phyloP scores from a whole-genome alignment of 2,113 vertebrate species.

The Carollia perspicillata region DNA sequence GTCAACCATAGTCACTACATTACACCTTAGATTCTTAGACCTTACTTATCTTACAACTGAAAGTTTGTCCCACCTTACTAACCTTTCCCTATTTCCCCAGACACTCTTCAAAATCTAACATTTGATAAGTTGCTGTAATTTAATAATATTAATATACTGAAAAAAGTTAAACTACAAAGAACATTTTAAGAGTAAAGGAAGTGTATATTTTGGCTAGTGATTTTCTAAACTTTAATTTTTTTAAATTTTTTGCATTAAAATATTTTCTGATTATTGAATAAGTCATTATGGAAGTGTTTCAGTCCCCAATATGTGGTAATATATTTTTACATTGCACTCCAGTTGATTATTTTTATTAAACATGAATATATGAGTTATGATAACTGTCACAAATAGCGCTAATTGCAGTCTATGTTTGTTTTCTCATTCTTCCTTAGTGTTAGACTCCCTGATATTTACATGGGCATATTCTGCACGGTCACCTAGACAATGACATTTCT shows the following conservation, averaged over 20 bases:
- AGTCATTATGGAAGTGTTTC: not conserved
- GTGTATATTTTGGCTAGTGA: not conserved
- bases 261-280: not conserved
- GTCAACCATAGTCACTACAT: not conserved
- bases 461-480: not conserved
- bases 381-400: not conserved
- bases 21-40: not conserved
- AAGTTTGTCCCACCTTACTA: not conserved
- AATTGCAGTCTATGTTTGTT: not conserved
- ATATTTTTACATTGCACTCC: not conserved
- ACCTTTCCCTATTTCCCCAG: not conserved
- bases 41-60: not conserved
- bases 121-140: not conserved
- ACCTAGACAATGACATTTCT: not conserved
- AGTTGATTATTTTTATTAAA: not conserved
- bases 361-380: not conserved
- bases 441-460: not conserved
- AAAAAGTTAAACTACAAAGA: not conserved
- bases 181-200: not conserved
- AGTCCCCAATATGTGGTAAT: not conserved
- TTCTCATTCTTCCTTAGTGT: not conserved
- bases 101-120: not conserved
- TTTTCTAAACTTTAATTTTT: not conserved
- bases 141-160: not conserved
- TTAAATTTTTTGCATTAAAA: not conserved